These are phyloP conservation scores for Echeneis naucrates DNA, from an alignment of 2,797 vertebrate genomes.

Conservation along the genomic window DNA sequence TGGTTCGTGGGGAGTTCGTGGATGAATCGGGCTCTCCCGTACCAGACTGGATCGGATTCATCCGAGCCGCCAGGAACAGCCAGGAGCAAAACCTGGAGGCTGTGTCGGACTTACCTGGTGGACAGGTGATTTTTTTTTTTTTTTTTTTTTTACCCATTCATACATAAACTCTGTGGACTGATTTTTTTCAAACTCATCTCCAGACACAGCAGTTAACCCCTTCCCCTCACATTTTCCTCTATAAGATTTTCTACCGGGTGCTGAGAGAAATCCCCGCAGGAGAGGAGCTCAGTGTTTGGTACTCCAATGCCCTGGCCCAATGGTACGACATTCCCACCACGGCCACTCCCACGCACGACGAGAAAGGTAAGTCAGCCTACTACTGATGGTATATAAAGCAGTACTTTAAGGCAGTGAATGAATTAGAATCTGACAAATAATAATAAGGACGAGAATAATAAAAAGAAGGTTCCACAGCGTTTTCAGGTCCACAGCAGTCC, in stretches of 20 bases:
- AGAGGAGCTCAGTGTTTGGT: conserved; percentile 97
- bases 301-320: conserved; percentile 94
- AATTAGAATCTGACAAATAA: no score
- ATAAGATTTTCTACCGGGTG: conserved; percentile 94
- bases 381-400: no score
- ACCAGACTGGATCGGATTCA: conserved; percentile 95
- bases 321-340: conserved; percentile 96
- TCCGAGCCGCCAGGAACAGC: conserved; percentile 93
- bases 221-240: neutral
- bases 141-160: neutral
- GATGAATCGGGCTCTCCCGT: conserved; percentile 92
- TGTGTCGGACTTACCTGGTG: conserved; percentile 93
- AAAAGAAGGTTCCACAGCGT: neutral
- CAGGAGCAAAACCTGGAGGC: conserved; percentile 98
- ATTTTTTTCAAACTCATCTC: neutral
- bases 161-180: neutral
- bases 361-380: conserved; percentile 89
- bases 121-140: conserved; percentile 88
- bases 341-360: conserved; percentile 96
- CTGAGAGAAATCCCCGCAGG: conserved; percentile 92
- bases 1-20: conserved; percentile 93
- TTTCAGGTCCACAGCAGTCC: neutral
- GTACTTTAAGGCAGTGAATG: no score
- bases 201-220: neutral
- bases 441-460: neutral